Evolutionary conservation across 2,113 vertebrate species (phyloP).

Genomic region (Nipponia nippon): DNA sequence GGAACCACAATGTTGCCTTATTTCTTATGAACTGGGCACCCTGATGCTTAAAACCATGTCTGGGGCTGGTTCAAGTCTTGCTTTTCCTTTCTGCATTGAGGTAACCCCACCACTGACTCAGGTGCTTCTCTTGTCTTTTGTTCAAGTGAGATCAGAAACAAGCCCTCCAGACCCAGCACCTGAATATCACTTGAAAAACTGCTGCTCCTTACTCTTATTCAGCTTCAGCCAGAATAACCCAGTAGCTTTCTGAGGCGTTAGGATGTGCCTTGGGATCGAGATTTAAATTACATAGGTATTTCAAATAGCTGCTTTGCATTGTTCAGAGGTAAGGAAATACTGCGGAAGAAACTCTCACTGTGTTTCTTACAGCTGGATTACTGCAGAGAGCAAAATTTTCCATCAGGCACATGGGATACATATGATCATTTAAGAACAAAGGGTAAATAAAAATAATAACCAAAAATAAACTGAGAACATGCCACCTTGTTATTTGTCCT

Average conservation of each 20-base stretch:
- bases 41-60: background rate
- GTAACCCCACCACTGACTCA: background rate
- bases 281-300: background rate
- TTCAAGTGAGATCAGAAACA: background rate
- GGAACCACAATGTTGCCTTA: background rate
- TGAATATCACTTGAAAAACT: background rate
- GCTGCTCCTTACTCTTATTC: background rate
- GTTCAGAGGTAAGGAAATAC: background rate
- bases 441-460: conserved; percentile 43
- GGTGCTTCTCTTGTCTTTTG: background rate
- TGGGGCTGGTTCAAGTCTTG: background rate
- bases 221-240: background rate
- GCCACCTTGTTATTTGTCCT: conserved; percentile 27
- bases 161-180: background rate
- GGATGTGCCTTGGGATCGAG: background rate
- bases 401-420: background rate
- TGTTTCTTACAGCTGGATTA: background rate
- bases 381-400: background rate
- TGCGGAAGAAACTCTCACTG: background rate
- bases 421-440: conserved; percentile 37
- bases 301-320: background rate
- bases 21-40: background rate
- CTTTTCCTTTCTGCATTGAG: background rate
- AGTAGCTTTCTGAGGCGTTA: background rate
- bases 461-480: conserved; percentile 44